Conservation (phyloP, 2,797 vertebrate species). For the Myotis vivesi region DNA sequence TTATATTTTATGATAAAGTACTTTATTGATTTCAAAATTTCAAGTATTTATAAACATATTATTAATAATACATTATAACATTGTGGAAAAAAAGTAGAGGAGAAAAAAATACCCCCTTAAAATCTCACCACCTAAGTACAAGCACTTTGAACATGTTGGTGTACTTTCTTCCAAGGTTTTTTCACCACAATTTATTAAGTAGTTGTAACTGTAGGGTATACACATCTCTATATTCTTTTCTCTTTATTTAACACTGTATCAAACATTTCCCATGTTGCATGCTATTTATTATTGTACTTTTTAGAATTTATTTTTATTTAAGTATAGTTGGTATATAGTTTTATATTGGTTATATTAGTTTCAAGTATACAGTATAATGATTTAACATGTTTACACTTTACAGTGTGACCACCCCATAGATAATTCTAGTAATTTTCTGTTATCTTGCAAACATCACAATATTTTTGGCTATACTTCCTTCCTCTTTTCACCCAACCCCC, state of each 20-base stretch:
- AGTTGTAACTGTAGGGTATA: not conserved
- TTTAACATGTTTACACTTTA: not conserved
- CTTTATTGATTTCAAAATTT: not conserved
- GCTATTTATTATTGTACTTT: not conserved
- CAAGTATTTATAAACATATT: not conserved
- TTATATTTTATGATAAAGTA: not conserved
- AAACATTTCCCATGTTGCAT: not conserved
- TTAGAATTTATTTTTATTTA: not conserved
- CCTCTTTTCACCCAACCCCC: not conserved
- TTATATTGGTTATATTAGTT: not conserved
- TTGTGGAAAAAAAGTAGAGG: conserved; percentile 35
- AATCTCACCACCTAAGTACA: not conserved
- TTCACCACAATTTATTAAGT: not conserved
- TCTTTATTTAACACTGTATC: not conserved
- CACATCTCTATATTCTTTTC: not conserved
- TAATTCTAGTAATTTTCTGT: not conserved
- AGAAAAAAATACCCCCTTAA: not conserved
- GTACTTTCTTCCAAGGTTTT: not conserved
- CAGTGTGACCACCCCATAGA: not conserved
- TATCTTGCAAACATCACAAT: not conserved
- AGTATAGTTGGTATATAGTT: not conserved
- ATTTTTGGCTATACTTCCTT: not conserved
- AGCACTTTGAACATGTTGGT: not conserved
- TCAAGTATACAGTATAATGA: not conserved
- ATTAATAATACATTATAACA: conserved; percentile 9